phyloP scores from a whole-genome alignment of 2,888 invertebrate species.

The Pristionchus arcanus region DNA sequence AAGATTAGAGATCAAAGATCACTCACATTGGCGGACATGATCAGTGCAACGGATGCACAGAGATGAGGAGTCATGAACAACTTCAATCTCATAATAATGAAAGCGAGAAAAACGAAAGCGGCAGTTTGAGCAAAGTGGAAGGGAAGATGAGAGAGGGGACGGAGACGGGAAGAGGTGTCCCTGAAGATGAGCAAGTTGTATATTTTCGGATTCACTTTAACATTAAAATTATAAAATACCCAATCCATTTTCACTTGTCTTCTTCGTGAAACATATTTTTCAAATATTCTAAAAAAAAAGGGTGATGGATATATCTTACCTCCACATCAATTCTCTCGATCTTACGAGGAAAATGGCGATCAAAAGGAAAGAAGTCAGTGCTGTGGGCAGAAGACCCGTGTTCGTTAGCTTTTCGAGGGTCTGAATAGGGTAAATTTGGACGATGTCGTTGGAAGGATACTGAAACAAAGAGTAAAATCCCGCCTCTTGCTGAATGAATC shows the following conservation, averaged over 20 bases:
- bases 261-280: background rate
- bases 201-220: background rate
- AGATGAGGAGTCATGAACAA: conserved; percentile 88
- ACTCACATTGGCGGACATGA: conserved; percentile 78
- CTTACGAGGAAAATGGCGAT: conserved; percentile 59
- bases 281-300: background rate
- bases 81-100: conserved; percentile 88
- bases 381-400: conserved; percentile 84
- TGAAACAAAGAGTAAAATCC: background rate
- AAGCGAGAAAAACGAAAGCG: conserved; percentile 86
- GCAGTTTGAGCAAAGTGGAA: conserved; percentile 49
- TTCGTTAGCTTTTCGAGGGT: conserved; percentile 82
- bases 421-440: conserved; percentile 67
- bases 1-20: background rate
- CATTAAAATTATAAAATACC: background rate
- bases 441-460: background rate
- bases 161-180: conserved; percentile 79
- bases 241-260: background rate
- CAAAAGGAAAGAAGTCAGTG: conserved; percentile 80
- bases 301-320: background rate
- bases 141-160: conserved; percentile 67
- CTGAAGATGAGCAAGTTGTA: background rate
- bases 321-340: conserved; percentile 20
- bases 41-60: conserved; percentile 86
- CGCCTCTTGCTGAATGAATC: conserved; percentile 84